Evolutionary conservation across 2,888 invertebrate genomes (phyloP), one percentile per base, ranked within the genome.

Genomic region (Chalcis sispes): DNA sequence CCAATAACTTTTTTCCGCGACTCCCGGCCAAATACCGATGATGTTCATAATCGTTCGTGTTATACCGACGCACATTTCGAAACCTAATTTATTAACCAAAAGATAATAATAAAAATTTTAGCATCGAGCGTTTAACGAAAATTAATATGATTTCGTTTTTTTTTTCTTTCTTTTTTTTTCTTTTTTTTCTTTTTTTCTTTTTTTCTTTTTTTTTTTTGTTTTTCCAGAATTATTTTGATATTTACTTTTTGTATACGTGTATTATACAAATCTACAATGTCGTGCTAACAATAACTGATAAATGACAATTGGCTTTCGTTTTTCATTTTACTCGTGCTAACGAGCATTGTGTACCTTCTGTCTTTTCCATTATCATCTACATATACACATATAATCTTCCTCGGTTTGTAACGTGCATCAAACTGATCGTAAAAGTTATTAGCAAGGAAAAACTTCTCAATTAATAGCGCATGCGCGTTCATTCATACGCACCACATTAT

Each of bases 1-100:
- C 64, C 69, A 70, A 23, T 74, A 13, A 20, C 25, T 25, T 27
- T 50, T 50, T 20, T 4, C 3, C 20, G 18, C 15, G 23, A 25
- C 23, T 13, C 13, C 66, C 5, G 76, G 76, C 76, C 76, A 76
- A 18, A 48, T 56, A 1, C 76, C 76, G 8, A 67, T 18, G 1
- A 59, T 48, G 1, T 18, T 48, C 74, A 74, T 74, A 8, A 29
- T 15, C 8, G 48, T 32, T 20, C 69, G 46, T 15, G 69, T 70
- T 29, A 64, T 27, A 10, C 75, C 42, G 2, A 69, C 75, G n/a
- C 56, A 58, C 15, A 25, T 40, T n/a, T 75, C 75, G 7, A 70
- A 75, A 20, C 75, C 69, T 27, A 61, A 42, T 7, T 42, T 42
- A 42, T 13, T 42, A 42, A 42, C 13, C 46, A 58, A 46, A 66